phyloP scores from a whole-genome alignment of 2,113 vertebrate species.

The Lichenostomus cassidix region DNA sequence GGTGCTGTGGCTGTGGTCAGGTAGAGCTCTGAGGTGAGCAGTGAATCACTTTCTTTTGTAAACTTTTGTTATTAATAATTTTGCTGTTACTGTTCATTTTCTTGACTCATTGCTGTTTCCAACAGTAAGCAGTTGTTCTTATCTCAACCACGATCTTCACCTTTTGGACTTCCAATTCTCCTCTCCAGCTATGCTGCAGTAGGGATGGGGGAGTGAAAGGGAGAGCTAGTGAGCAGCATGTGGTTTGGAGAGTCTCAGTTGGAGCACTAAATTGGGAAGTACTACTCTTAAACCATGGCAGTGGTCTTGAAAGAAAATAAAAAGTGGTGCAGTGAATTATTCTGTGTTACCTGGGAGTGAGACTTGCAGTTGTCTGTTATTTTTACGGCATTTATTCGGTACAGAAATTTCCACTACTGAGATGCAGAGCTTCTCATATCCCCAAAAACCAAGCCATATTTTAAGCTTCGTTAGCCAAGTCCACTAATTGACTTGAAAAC shows the following conservation, averaged over 20 bases:
- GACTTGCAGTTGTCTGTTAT: background rate
- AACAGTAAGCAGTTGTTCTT: background rate
- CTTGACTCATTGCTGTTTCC: background rate
- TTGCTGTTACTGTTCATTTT: background rate
- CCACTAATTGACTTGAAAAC: slow-evolving; percentile 12
- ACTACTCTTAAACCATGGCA: background rate
- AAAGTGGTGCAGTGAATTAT: background rate
- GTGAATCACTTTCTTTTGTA: background rate
- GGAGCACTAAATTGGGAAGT: background rate
- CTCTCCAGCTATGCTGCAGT: too few relatives aligned
- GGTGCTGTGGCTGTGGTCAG: background rate
- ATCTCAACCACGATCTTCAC: background rate
- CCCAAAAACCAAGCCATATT: background rate
- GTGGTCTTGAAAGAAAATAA: background rate
- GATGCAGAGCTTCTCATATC: background rate
- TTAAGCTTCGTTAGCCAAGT: background rate
- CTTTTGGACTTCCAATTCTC: background rate
- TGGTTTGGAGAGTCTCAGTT: background rate
- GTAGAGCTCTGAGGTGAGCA: fast-evolving
- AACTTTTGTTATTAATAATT: background rate
- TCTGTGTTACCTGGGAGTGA: background rate
- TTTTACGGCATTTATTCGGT: background rate
- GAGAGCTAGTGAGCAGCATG: background rate
- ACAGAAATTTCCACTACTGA: background rate
- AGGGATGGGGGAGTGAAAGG: background rate